Evolutionary conservation across 2,888 invertebrate genomes (phyloP).

Genomic region (Nephrotoma appendiculata): DNA sequence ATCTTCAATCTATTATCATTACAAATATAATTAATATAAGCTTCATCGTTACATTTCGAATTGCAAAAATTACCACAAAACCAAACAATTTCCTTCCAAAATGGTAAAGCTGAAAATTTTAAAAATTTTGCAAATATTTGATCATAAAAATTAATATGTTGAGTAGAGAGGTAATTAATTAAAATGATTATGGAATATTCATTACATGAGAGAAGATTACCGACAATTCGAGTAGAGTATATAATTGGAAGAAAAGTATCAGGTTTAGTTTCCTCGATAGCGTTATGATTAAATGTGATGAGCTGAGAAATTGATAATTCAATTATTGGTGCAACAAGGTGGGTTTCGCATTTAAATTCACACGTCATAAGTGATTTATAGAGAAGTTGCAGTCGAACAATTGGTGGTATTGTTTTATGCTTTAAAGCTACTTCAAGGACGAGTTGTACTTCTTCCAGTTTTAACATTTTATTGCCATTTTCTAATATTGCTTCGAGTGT

Average conservation of each 20-base stretch:
- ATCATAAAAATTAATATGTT: not conserved
- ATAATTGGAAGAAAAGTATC: not conserved
- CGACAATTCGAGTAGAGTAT: conserved; percentile 9
- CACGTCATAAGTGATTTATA: not conserved
- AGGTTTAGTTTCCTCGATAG: not conserved
- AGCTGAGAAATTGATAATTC: not conserved
- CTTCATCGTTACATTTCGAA: not conserved
- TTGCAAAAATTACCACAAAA: conserved; percentile 7
- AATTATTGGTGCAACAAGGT: not conserved
- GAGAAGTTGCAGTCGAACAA: not conserved
- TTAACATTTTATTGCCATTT: not conserved
- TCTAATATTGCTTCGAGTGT: not conserved
- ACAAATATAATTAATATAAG: not conserved
- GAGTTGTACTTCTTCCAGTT: not conserved
- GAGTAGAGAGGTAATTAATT: not conserved
- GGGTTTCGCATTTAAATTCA: not conserved
- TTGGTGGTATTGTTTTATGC: not conserved
- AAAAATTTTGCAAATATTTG: conserved; percentile 7
- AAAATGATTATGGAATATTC: not conserved
- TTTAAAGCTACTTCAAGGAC: not conserved
- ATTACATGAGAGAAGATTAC: conserved; percentile 6
- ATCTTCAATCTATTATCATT: not conserved
- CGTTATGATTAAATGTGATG: not conserved
- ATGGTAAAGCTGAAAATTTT: not conserved
- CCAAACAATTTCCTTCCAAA: conserved; percentile 9